phyloP scores from a whole-genome alignment of 2,797 vertebrate genomes.

The Spinibarbus caldwelli region DNA sequence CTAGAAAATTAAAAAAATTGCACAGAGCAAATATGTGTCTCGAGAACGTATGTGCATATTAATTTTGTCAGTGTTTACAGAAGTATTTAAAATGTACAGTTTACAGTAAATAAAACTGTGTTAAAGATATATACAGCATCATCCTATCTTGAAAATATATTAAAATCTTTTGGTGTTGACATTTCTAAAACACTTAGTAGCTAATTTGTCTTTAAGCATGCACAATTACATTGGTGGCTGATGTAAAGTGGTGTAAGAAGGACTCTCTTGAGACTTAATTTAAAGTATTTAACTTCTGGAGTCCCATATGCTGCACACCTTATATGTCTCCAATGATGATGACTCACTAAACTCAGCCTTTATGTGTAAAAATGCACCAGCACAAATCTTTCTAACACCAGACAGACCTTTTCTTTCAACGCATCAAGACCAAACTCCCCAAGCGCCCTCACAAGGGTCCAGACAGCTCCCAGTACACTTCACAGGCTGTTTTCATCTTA shows the following conservation, averaged over 20 bases:
- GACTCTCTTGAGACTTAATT: conserved; percentile 4
- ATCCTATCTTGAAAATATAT: no score
- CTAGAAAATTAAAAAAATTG: not conserved
- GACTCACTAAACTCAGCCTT: conserved; percentile 29
- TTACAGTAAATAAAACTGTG: not conserved
- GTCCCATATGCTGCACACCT: conserved; percentile 26
- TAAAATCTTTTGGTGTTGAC: no score
- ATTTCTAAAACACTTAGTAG: no score
- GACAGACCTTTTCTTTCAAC: conserved; percentile 78
- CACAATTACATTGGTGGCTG: no score
- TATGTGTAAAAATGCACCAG: conserved; percentile 56
- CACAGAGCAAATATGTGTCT: no score
- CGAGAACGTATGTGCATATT: not conserved
- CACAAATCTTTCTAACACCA: conserved; percentile 77
- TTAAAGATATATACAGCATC: not conserved
- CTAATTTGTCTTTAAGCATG: no score
- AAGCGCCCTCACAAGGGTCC: conserved; percentile 68
- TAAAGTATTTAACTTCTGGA: conserved; percentile 13
- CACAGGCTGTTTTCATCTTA: conserved; percentile 72
- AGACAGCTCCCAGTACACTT: conserved; percentile 69
- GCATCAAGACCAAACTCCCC: conserved; percentile 76
- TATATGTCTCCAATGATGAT: conserved; percentile 25
- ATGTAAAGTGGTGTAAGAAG: no score
- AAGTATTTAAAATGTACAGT: not conserved
- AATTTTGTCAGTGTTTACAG: not conserved